A percentile compares a stretch with the other conserved stretches of the same genome.
phyloP scores from a whole-genome alignment of 2,113 vertebrate species.

The Camelus dromedarius region DNA sequence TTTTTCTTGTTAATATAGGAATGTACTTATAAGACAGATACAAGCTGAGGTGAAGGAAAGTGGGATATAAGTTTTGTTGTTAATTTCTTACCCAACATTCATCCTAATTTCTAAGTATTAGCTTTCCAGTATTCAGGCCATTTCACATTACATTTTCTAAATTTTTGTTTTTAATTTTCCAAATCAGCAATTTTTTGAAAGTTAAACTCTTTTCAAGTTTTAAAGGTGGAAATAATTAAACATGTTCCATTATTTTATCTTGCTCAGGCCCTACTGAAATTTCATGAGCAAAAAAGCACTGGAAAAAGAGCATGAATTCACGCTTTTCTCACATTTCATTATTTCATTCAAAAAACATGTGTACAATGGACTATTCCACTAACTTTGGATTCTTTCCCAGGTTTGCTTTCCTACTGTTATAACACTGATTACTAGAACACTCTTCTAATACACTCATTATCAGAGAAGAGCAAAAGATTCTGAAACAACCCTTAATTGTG shows the following conservation, averaged over 20 bases:
- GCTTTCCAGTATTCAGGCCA: not conserved
- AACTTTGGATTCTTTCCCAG: not conserved
- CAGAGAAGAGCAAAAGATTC: conserved; percentile 6
- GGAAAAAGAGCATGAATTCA: not conserved
- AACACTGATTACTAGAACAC: conserved; percentile 41
- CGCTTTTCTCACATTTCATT: not conserved
- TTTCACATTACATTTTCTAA: not conserved
- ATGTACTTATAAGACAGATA: not conserved
- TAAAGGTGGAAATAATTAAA: conserved; percentile 26
- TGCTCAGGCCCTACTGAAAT: not conserved
- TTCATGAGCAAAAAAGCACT: not conserved
- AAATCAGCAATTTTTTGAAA: not conserved
- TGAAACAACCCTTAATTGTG: conserved; percentile 26
- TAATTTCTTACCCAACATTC: not conserved
- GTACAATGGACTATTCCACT: not conserved
- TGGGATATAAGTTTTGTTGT: not conserved
- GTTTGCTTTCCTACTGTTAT: not conserved
- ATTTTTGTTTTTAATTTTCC: not conserved
- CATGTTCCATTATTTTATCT: not conserved
- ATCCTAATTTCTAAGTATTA: not conserved
- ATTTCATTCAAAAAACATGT: not conserved
- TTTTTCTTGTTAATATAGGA: not conserved
- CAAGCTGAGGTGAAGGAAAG: not conserved
- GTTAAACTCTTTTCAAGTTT: not conserved
- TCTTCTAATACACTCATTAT: conserved; percentile 19